These are phyloP conservation scores for Centropus bengalensis DNA, from an alignment of 2,113 vertebrate genomes.

Conservation along the genomic window DNA sequence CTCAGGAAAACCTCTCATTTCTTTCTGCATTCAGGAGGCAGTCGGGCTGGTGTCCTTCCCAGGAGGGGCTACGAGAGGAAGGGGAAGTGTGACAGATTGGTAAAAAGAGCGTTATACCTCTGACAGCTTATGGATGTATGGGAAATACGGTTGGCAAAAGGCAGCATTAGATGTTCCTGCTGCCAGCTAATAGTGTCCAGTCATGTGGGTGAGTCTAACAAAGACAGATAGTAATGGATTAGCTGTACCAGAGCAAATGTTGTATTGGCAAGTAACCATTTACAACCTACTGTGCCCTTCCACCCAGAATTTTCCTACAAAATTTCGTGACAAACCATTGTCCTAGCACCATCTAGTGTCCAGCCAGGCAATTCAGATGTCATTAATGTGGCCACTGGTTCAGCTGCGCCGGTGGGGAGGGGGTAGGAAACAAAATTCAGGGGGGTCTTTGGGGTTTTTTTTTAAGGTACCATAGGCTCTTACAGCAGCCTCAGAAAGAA, in stretches of 20 bases:
- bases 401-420: too few relatives aligned
- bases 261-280: constrained; percentile 11
- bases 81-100: neutral
- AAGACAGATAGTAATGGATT: constrained; percentile 21
- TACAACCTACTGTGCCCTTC: neutral
- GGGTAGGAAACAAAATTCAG: neutral
- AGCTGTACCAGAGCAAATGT: constrained; percentile 6
- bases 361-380: neutral
- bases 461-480: neutral
- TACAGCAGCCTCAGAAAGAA: neutral
- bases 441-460: neutral
- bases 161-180: neutral
- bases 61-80: neutral
- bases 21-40: neutral
- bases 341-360: constrained; percentile 65
- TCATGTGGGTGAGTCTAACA: constrained; percentile 12
- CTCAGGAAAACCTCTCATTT: neutral
- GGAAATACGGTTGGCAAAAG: constrained; percentile 9
- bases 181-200: constrained; percentile 30
- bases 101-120: neutral
- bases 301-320: neutral
- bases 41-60: neutral
- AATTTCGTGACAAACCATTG: neutral
- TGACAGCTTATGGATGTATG: neutral
- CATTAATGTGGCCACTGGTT: fast-evolving